Conservation (phyloP, 2,797 vertebrate genomes). For the Limnodromus scolopaceus region DNA sequence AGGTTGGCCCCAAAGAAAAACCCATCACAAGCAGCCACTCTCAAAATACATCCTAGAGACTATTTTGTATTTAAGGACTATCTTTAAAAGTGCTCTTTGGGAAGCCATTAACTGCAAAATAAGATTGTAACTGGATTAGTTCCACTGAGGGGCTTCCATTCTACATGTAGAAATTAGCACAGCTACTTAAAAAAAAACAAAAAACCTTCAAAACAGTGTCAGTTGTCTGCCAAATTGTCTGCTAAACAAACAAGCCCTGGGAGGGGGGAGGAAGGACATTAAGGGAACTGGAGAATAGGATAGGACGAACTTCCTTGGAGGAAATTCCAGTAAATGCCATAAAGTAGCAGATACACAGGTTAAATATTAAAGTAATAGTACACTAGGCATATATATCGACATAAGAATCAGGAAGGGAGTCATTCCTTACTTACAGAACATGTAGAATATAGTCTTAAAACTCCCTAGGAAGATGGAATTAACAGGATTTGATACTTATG, state of each 20-base stretch:
- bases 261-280: not conserved
- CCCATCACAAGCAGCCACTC: not conserved
- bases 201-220: not conserved
- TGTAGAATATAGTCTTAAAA: not conserved
- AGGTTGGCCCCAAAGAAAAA: not conserved
- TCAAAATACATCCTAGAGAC: not conserved
- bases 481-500: not conserved
- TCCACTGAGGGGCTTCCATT: not conserved
- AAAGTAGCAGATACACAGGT: not conserved
- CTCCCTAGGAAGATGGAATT: not conserved
- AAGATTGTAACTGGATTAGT: not conserved
- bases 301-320: constrained; percentile 6
- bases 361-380: not conserved
- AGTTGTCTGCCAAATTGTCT: not conserved
- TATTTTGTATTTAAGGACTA: not conserved
- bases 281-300: not conserved
- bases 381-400: rapidly evolving
- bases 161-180: not conserved
- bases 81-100: not conserved
- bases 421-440: not conserved
- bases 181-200: not conserved
- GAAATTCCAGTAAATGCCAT: constrained; percentile 7
- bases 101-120: not conserved
- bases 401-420: not conserved
- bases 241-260: not conserved